Conservation (phyloP, 2,888 invertebrate genomes). For the Ophonus ardosiacus region DNA sequence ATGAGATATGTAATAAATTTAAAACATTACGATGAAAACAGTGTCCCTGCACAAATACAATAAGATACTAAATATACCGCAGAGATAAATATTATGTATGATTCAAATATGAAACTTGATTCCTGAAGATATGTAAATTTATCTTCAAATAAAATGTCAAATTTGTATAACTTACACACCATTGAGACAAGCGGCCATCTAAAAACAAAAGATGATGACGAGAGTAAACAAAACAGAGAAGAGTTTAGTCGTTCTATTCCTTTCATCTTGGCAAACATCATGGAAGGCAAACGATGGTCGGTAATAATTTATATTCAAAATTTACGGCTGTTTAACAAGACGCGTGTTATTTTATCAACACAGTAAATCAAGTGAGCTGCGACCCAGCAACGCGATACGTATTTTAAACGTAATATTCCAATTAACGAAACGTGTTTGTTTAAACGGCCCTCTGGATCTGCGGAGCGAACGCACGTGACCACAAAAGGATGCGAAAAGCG, state of each 20-base stretch:
- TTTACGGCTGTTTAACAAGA: conserved; percentile 58
- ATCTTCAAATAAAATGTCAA: conserved; percentile 30
- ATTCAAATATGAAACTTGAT: conserved; percentile 8
- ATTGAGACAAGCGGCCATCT: conserved; percentile 8
- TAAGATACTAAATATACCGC: not conserved
- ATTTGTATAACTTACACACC: conserved; percentile 18
- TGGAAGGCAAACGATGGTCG: conserved; percentile 35
- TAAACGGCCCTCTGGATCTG: conserved; percentile 30
- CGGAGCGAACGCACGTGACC: not conserved
- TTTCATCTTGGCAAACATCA: conserved; percentile 34
- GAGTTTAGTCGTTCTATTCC: conserved; percentile 1
- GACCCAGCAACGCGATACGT: conserved; percentile 36
- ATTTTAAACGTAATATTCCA: conserved; percentile 60
- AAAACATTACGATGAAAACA: not conserved
- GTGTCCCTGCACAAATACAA: not conserved
- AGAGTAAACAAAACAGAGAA: conserved; percentile 27
- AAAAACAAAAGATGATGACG: conserved; percentile 10
- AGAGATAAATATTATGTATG: not conserved
- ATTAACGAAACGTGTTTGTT: conserved; percentile 59
- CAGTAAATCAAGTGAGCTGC: conserved; percentile 50
- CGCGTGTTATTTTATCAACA: conserved; percentile 59
- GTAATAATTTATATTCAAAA: conserved; percentile 57
- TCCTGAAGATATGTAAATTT: conserved; percentile 11
- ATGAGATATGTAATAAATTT: not conserved
- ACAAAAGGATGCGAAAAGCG: conserved; percentile 35